phyloP scores from a whole-genome alignment of 2,797 vertebrate species.

The Phrynocephalus vlangalii region DNA sequence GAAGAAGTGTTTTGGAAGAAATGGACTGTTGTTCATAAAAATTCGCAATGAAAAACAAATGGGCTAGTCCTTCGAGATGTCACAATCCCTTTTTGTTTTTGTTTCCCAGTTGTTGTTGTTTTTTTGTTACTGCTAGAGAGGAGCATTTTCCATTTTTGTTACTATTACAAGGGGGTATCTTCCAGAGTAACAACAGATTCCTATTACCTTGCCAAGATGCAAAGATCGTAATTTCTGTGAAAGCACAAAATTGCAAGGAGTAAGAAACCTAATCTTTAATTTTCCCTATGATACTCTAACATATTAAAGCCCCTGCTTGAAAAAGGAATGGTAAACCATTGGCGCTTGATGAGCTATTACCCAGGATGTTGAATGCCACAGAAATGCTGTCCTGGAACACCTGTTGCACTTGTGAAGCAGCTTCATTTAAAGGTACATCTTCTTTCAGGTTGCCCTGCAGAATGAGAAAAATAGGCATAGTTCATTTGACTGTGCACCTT shows the following conservation, averaged over 20 bases:
- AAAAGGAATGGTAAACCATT: neutral
- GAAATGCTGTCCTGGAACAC: conserved; percentile 85
- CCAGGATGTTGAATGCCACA: conserved; percentile 83
- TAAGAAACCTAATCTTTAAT: neutral
- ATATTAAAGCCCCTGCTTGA: neutral
- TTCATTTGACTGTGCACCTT: neutral
- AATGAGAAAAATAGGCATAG: conserved; percentile 40
- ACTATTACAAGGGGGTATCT: too few species aligned
- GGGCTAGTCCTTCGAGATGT: too few species aligned
- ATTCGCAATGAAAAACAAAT: too few species aligned
- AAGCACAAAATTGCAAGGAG: neutral
- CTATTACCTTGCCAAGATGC: neutral
- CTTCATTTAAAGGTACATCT: conserved; percentile 79
- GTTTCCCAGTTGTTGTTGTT: too few species aligned
- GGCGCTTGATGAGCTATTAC: conserved; percentile 65
- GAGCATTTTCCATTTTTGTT: too few species aligned
- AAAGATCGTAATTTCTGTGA: neutral
- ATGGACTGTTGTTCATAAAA: too few species aligned
- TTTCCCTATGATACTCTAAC: neutral
- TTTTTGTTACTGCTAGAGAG: too few species aligned
- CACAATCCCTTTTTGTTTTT: too few species aligned
- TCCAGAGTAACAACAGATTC: neutral
- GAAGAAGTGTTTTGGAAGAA: too few species aligned
- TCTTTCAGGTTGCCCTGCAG: conserved; percentile 71
- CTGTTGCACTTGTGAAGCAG: conserved; percentile 81